Conservation (phyloP, 1,140 invertebrate genomes). For the Rhopalosiphum maidis region DNA sequence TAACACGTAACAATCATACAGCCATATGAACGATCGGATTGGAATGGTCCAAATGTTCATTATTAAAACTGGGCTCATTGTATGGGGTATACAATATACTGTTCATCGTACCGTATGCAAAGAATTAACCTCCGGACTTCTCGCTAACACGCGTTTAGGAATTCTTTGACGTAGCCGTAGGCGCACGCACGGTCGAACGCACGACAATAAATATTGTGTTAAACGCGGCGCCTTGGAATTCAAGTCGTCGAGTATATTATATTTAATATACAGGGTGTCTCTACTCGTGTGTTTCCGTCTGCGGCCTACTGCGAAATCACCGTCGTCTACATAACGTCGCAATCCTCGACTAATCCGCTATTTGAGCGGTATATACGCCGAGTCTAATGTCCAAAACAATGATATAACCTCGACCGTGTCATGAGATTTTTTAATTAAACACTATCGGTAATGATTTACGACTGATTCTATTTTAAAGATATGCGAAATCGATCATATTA, state of each 20-base stretch:
- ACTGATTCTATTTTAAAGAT: too few relatives aligned
- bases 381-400: too few relatives aligned
- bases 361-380: too few relatives aligned
- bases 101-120: neutral
- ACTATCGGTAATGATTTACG: too few relatives aligned
- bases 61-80: neutral
- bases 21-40: neutral
- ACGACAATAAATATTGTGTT: constrained; percentile 6
- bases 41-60: neutral
- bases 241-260: too few relatives aligned
- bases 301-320: too few relatives aligned
- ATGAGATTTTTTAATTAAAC: too few relatives aligned
- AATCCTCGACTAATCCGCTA: too few relatives aligned
- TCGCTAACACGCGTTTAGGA: neutral
- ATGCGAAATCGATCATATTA: neutral
- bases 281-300: too few relatives aligned
- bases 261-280: too few relatives aligned
- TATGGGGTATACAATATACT: neutral
- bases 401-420: too few relatives aligned
- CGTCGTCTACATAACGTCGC: too few relatives aligned
- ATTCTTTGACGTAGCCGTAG: neutral
- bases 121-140: constrained; percentile 1
- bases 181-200: neutral
- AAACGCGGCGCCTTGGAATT: neutral
- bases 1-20: neutral